These are phyloP conservation scores for Drosophila lowei DNA, from an alignment of 1,140 invertebrate genomes.

Conservation along the genomic window DNA sequence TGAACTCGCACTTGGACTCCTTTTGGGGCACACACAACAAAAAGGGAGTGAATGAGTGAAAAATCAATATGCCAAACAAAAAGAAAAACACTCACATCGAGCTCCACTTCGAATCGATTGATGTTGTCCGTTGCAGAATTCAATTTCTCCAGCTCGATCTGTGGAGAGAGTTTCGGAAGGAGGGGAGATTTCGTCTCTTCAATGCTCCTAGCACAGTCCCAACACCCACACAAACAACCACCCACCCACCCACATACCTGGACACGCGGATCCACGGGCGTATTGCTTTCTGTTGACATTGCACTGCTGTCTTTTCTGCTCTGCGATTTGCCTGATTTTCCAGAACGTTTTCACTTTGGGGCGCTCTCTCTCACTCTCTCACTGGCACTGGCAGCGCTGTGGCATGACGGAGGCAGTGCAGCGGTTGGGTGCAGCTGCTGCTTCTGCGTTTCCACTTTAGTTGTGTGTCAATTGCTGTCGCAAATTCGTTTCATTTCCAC, in stretches of 20 bases:
- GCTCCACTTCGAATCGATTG: constrained; percentile 96
- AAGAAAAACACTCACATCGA: constrained; percentile 91
- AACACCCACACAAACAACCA: no score
- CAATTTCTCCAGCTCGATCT: constrained; percentile 97
- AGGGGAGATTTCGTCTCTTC: no score
- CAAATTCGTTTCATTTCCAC: constrained; percentile 39
- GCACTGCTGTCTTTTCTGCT: constrained; percentile 9
- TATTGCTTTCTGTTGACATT: constrained; percentile 82
- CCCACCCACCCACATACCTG: constrained; percentile 53
- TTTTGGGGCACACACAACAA: constrained; percentile 69
- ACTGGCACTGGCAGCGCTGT: constrained; percentile 9
- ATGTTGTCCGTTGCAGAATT: constrained; percentile 98
- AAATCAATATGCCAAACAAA: constrained; percentile 36
- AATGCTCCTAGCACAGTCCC: no score
- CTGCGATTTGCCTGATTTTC: constrained; percentile 1
- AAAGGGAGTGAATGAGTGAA: constrained; percentile 12
- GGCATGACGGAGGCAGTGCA: constrained; percentile 10
- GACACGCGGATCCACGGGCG: constrained; percentile 84
- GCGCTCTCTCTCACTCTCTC: background rate
- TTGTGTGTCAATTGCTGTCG: constrained; percentile 21
- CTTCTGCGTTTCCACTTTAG: constrained; percentile 15
- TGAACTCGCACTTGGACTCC: constrained; percentile 92
- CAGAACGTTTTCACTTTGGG: constrained; percentile 1
- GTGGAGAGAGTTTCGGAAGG: constrained; percentile 38
- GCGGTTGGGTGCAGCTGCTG: background rate